These are phyloP conservation scores for Proctacanthus coquilletti DNA, from an alignment of 1,140 invertebrate genomes.

Conservation along the genomic window DNA sequence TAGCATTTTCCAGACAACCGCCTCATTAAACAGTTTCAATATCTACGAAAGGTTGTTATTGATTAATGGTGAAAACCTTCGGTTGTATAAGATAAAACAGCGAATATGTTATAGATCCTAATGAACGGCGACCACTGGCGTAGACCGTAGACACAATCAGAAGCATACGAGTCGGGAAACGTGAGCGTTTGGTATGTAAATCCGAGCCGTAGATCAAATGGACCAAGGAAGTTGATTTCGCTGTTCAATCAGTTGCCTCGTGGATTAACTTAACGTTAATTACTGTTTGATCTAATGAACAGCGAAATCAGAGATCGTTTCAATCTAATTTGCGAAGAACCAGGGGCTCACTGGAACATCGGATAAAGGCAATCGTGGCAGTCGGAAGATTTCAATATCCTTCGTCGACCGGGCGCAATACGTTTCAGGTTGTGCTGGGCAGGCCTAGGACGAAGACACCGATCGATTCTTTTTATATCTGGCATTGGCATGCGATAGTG, in stretches of 20 bases:
- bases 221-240: neutral
- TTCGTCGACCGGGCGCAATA: too few species aligned
- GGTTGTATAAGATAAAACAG: too few species aligned
- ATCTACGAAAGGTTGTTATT: too few species aligned
- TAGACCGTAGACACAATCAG: too few species aligned
- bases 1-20: too few species aligned
- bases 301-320: neutral
- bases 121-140: too few species aligned
- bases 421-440: too few species aligned
- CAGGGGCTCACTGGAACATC: neutral
- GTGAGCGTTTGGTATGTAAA: neutral
- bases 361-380: too few species aligned
- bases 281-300: slow-evolving; percentile 1
- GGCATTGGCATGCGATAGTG: neutral
- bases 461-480: neutral
- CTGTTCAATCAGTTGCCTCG: neutral
- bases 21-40: too few species aligned
- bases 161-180: neutral
- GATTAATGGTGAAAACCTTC: too few species aligned
- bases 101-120: too few species aligned
- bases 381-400: slow-evolving; percentile 1
- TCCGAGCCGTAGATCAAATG: neutral
- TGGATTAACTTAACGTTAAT: neutral
- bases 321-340: neutral
- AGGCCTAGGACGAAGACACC: too few species aligned